Base-by-base conservation (phyloP, 2,888 invertebrate genomes). In the Eilema depressum region DNA sequence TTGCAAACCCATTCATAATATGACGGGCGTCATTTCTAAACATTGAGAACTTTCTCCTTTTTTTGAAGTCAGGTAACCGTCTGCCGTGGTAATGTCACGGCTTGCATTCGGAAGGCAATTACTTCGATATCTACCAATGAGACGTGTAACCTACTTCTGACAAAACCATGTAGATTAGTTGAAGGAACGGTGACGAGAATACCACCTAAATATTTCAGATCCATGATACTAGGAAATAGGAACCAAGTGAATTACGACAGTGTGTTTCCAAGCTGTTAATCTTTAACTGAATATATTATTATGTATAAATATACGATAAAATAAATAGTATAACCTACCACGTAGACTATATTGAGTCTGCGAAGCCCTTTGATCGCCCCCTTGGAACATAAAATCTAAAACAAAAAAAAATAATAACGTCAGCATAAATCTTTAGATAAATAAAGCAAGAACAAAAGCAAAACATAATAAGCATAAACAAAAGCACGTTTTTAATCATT, bases 311-410 rank as follows among this genome's bases (percentile, higher is more conserved):
- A 28, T 23, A 61, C 3, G 3, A 59, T 33, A 60, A 60, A 63
- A 59, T 60, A 33, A n/a, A 62, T 26, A 20, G 41, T 28, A 25
- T 47, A 69, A 73, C 72, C 69, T 73, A 73, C 72, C 72, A 66
- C 72, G 72, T 2, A 73, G 72, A 56, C 72, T 73, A 66, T 73
- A 73, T 53, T 73, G 72, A 69, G 72, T 69, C 69, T 72, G 71
- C n/a, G 37, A 20, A 66, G 25, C 60, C 53, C 72, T 72, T 28
- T 71, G 72, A n/a, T 73, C 72, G 60, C 72, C 62, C 65, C 68
- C 72, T 73, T 73, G 72, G 72, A 73, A 73, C 72, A 73, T 66
- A 73, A 69, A 73, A 69, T 73, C 72, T 73, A 73, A 69, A 73
- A 73, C 72, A 73, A 73, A 73, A 69, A 68, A 41, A 23, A 65